A percentile compares a stretch with the other conserved stretches of the same genome.
These are phyloP conservation scores for Oophaga pumilio DNA, from an alignment of 2,113 vertebrate species.

Conservation along the genomic window DNA sequence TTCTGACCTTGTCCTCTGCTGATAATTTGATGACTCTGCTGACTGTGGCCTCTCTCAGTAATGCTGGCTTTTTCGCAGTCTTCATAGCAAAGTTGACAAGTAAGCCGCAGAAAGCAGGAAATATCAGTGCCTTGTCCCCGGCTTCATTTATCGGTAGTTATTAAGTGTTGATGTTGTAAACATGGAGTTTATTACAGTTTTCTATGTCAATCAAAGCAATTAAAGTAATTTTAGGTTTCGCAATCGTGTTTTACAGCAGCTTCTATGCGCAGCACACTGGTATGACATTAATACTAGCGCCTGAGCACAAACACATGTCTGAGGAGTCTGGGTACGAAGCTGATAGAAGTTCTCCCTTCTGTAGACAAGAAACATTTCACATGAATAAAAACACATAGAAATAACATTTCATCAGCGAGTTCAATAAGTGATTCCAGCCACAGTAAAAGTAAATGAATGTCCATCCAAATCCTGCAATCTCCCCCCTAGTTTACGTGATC, in stretches of 20 bases:
- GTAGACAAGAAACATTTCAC: not conserved
- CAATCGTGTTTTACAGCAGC: not conserved
- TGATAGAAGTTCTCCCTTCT: not conserved
- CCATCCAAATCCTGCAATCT: not conserved
- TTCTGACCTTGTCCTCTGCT: too few species aligned
- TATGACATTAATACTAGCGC: not conserved
- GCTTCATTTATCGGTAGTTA: not conserved
- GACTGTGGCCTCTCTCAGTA: too few species aligned
- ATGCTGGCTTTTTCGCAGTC: not conserved
- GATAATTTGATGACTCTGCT: too few species aligned
- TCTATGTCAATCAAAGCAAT: not conserved
- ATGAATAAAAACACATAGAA: not conserved
- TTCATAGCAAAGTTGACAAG: not conserved
- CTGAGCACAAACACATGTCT: not conserved
- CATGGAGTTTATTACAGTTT: not conserved
- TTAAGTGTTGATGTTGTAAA: not conserved
- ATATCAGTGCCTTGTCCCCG: too few species aligned
- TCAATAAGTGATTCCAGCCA: not conserved
- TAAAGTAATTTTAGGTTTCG: not conserved
- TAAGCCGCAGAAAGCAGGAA: too few species aligned
- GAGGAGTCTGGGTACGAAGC: not conserved
- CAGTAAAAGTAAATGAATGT: not conserved
- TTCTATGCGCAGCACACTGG: not conserved
- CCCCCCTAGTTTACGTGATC: not conserved
- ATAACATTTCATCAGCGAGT: not conserved